Evolutionary conservation across 2,797 vertebrate species (phyloP).

Genomic region (Neosalanx taihuensis): DNA sequence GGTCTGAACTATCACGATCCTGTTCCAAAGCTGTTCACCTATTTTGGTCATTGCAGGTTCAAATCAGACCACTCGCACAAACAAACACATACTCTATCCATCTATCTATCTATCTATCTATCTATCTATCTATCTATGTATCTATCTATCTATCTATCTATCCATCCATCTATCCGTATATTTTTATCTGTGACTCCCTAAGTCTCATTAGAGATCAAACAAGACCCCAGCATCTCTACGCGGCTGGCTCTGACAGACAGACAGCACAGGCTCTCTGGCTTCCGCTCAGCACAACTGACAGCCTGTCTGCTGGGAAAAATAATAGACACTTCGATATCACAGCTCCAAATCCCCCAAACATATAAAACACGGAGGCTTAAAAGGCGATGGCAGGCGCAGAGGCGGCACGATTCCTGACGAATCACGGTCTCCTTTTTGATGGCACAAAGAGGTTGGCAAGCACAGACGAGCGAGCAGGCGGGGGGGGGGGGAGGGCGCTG

Average conservation of each 20-base stretch:
- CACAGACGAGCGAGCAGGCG: too few species aligned
- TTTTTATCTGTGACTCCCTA: not conserved
- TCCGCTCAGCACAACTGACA: conserved; percentile 45
- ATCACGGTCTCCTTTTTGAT: not conserved
- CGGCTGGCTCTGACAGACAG: conserved; percentile 5
- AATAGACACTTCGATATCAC: conserved; percentile 41
- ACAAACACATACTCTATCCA: conserved; percentile 32
- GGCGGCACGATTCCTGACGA: not conserved
- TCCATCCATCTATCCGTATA: not conserved
- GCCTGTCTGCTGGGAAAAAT: conserved; percentile 37
- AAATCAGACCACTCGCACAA: conserved; percentile 39
- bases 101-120: not conserved
- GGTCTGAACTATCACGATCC: not conserved
- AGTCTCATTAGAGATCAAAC: conserved; percentile 8
- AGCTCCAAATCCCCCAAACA: conserved; percentile 32
- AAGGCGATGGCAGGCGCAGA: conserved; percentile 22
- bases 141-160: not conserved
- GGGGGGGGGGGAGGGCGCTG: too few species aligned
- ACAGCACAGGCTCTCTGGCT: conserved; percentile 27
- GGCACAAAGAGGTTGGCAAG: not conserved
- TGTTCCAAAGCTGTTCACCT: not conserved
- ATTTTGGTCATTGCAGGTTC: not conserved
- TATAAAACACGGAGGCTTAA: conserved; percentile 41
- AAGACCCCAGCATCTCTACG: not conserved
- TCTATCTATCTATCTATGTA: not conserved